Evolutionary conservation across 2,888 invertebrate genomes (phyloP), one percentile per base, ranked within the genome.

Genomic region (Apamea crenata): DNA sequence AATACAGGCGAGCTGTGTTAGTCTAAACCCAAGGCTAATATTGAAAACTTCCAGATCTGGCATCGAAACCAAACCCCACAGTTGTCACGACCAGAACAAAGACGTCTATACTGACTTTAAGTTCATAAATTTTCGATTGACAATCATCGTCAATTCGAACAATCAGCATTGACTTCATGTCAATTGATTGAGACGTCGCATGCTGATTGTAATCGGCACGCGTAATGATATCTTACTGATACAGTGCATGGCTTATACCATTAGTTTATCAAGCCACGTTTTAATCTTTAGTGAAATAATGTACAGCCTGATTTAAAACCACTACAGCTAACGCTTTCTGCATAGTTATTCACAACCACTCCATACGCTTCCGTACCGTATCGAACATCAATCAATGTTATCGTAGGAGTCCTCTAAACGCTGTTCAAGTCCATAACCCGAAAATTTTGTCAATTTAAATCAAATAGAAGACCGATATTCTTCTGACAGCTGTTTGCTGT

Each of bases 81-180:
- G 14, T 18, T 74, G 25, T 29, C 21, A 44, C 21, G 4, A 44
- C 18, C 56, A 68, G 25, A 59, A 40, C 40, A 7, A 40, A 7
- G 40, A 40, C 40, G 40, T 40, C 40, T 7, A 40, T 40, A 40
- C 40, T 40, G 40, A 40, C 40, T 40, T 40, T 40, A 40, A 7
- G 0, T 69, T 53, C 32, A 18, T 53, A 4, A 21, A 71, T 71
- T n/a, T 44, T 50, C 32, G 79, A 70, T 53, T 40, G 63, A 32
- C 32, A 63, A 70, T 71, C 40, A 40, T 40, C 14, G 18, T 65
- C 71, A 44, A 78, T 79, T 70, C 32, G 25, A n/a, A 25, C 25
- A 61, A 67, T 50, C 40, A 32, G 29, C 29, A 50, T 53, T 53
- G 12, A 40, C 50, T 67, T 8, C 32, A 29, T 65, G 14, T 16